A percentile compares a stretch with the other conserved stretches of the same genome.
phyloP scores from a whole-genome alignment of 2,113 vertebrate species.

The Silurus asotus region DNA sequence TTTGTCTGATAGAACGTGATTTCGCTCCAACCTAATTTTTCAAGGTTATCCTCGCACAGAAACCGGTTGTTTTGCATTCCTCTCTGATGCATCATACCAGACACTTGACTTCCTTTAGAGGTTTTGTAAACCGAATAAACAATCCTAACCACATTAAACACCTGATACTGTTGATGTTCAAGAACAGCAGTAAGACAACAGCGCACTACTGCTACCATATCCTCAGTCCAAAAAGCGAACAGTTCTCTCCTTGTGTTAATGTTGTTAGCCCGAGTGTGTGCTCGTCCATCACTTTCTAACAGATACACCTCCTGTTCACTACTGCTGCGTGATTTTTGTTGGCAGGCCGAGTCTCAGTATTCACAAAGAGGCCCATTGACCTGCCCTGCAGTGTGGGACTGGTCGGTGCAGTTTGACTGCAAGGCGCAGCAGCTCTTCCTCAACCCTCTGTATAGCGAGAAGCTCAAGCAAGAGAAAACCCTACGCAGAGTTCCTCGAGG shows the following conservation, averaged over 20 bases:
- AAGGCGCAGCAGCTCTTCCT: constrained; percentile 81
- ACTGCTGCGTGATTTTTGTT: constrained; percentile 68
- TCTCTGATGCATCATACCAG: neutral
- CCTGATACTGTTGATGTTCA: neutral
- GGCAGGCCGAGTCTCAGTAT: constrained; percentile 75
- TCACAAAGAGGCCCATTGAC: constrained; percentile 76
- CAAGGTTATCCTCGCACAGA: no score
- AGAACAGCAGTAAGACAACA: neutral
- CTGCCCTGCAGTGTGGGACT: constrained; percentile 84
- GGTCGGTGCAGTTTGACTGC: constrained; percentile 85
- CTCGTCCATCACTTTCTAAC: neutral
- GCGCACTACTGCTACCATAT: neutral
- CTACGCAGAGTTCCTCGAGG: constrained; percentile 71
- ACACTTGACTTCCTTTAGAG: neutral
- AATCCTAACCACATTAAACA: neutral
- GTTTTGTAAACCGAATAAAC: neutral
- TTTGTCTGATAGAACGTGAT: neutral
- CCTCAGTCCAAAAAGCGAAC: constrained; percentile 36
- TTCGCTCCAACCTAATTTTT: neutral
- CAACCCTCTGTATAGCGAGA: constrained; percentile 83
- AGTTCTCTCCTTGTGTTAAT: constrained; percentile 20
- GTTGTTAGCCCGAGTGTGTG: neutral
- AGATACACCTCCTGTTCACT: constrained; percentile 38
- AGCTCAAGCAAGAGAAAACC: constrained; percentile 75
- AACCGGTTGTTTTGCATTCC: constrained; percentile 3